These are phyloP conservation scores for Gobio gobio DNA, from an alignment of 2,113 vertebrate species.

Conservation along the genomic window DNA sequence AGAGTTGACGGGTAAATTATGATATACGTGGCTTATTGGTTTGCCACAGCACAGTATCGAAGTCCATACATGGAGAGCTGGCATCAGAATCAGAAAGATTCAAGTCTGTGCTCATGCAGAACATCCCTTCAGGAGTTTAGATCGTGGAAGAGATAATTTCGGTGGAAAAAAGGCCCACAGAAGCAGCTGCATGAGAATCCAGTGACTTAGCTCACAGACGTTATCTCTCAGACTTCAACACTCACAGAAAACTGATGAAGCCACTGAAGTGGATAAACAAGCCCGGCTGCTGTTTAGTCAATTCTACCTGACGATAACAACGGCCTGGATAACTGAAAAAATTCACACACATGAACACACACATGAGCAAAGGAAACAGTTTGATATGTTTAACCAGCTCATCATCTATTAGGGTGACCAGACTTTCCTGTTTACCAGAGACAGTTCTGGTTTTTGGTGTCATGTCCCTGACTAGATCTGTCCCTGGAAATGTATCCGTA, in stretches of 20 bases:
- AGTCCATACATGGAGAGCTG: neutral
- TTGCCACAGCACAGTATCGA: neutral
- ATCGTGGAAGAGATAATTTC: neutral
- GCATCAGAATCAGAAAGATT: neutral
- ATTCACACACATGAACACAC: neutral
- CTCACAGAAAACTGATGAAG: neutral
- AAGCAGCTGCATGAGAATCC: neutral
- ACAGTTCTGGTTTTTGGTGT: too few species aligned
- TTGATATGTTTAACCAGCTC: neutral
- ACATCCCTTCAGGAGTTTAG: conserved; percentile 5
- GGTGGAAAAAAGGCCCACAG: neutral
- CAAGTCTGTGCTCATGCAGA: neutral
- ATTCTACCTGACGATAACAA: neutral
- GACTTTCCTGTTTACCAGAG: too few species aligned
- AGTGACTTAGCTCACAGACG: conserved; percentile 11
- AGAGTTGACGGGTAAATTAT: neutral
- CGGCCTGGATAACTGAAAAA: neutral
- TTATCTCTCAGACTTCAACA: conserved; percentile 21
- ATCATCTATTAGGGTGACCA: too few species aligned
- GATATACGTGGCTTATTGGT: neutral
- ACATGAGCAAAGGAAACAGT: neutral
- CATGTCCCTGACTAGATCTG: too few species aligned
- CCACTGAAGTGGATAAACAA: neutral
- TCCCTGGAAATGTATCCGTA: too few species aligned
- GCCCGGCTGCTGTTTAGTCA: neutral